Percentiles rank a stretch among this genome's conserved stretches.
phyloP scores from a whole-genome alignment of 2,888 invertebrate species.

The Dorcus parallelipipedus region DNA sequence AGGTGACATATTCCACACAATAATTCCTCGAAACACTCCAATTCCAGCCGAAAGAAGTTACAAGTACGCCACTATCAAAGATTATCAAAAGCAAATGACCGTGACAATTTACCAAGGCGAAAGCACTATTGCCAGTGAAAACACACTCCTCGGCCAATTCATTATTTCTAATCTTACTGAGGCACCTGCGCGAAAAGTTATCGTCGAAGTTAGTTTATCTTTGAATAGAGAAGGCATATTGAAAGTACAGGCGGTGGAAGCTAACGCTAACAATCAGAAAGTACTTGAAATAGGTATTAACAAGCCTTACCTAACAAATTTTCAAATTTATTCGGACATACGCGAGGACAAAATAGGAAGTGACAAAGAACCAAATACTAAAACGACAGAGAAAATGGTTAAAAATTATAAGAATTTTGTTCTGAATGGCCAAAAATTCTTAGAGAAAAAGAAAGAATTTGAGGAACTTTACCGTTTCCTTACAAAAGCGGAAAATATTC shows the following conservation, averaged over 20 bases:
- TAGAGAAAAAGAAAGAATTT: too few relatives aligned
- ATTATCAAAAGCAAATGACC: slow-evolving; percentile 18
- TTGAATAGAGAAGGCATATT: slow-evolving; percentile 7
- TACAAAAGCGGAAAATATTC: too few relatives aligned
- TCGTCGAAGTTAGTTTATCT: slow-evolving; percentile 5
- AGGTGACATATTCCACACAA: slow-evolving; percentile 21
- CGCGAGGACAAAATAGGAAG: too few relatives aligned
- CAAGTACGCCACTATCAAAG: slow-evolving; percentile 14
- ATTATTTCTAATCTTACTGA: not conserved
- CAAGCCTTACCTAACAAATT: too few relatives aligned
- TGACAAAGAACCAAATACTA: too few relatives aligned
- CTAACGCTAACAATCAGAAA: too few relatives aligned
- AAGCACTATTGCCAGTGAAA: not conserved
- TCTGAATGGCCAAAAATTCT: too few relatives aligned
- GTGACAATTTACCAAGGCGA: slow-evolving; percentile 12
- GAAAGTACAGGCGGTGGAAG: not conserved
- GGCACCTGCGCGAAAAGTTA: not conserved
- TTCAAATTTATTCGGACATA: too few relatives aligned
- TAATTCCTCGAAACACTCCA: slow-evolving; percentile 27
- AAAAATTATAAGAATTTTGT: too few relatives aligned
- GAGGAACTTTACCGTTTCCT: too few relatives aligned
- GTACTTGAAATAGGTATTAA: too few relatives aligned
- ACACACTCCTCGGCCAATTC: slow-evolving; percentile 6
- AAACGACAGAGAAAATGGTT: too few relatives aligned
- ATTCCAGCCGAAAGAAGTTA: slow-evolving; percentile 17